phyloP scores from a whole-genome alignment of 2,113 vertebrate genomes.

The Passer domesticus region DNA sequence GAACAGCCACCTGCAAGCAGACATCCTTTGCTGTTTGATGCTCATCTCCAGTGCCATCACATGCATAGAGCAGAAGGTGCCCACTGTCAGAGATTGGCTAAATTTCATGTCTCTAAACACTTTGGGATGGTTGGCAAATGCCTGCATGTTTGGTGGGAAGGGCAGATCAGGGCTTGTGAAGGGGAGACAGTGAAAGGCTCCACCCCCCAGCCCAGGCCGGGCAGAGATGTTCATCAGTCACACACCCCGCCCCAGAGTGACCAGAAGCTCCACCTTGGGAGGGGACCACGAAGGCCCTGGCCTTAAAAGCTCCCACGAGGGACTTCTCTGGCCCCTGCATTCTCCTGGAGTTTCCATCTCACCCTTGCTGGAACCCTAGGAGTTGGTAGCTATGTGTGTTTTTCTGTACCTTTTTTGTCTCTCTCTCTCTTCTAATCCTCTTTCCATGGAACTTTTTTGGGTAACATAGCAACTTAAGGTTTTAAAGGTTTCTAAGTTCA shows the following conservation, averaged over 20 bases:
- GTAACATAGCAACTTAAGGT: neutral
- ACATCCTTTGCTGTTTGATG: neutral
- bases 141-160: neutral
- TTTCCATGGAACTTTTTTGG: neutral
- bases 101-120: neutral
- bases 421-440: neutral
- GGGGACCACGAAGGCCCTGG: rapidly evolving
- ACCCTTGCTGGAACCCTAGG: neutral
- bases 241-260: neutral
- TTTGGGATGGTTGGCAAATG: neutral
- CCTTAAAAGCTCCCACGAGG: neutral
- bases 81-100: neutral
- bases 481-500: neutral
- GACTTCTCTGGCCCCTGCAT: neutral
- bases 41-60: neutral
- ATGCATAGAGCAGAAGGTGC: neutral
- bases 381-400: neutral
- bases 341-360: neutral
- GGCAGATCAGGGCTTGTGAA: neutral
- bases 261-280: neutral
- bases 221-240: neutral
- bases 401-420: neutral
- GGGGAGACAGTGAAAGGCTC: rapidly evolving
- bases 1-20: neutral
- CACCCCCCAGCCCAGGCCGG: rapidly evolving